Conservation (phyloP, 2,797 vertebrate genomes). For the Rhabdophis nuchalis region DNA sequence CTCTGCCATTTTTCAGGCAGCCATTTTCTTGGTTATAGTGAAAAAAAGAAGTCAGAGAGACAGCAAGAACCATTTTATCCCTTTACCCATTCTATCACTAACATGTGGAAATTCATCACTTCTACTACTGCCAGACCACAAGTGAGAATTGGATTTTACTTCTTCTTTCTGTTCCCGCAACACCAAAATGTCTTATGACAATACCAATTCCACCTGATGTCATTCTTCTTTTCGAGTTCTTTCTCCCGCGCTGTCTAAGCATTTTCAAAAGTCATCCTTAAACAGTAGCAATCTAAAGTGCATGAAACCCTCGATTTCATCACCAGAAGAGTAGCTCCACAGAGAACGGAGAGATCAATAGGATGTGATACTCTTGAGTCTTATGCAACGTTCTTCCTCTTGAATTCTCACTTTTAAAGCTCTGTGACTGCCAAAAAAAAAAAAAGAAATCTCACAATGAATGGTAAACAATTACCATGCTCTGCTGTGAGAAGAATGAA, state of each 20-base stretch:
- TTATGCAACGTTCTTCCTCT: neutral
- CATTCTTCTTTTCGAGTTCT: conserved; percentile 21
- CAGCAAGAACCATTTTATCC: neutral
- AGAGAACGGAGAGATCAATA: conserved; percentile 15
- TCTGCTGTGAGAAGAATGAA: neutral
- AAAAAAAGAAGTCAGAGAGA: neutral
- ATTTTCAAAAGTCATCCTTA: conserved; percentile 23
- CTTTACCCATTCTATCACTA: neutral
- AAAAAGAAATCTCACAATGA: neutral
- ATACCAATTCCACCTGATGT: conserved; percentile 23
- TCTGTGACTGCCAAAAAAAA: neutral
- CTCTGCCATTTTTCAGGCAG: neutral
- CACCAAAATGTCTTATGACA: neutral
- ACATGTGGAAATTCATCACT: neutral
- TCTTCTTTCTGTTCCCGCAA: neutral
- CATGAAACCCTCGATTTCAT: neutral
- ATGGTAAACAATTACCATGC: conserved; percentile 4
- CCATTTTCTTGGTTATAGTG: neutral
- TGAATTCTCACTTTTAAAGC: neutral
- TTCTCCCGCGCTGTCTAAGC: neutral
- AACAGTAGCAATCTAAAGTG: conserved; percentile 15
- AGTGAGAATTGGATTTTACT: conserved; percentile 8
- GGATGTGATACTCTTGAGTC: neutral
- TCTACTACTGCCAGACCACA: neutral
- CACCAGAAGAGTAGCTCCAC: neutral